Evolutionary conservation across 1,140 invertebrate genomes (phyloP), one percentile per base, ranked within the genome.

Genomic region (Tetramorium alpestre): DNA sequence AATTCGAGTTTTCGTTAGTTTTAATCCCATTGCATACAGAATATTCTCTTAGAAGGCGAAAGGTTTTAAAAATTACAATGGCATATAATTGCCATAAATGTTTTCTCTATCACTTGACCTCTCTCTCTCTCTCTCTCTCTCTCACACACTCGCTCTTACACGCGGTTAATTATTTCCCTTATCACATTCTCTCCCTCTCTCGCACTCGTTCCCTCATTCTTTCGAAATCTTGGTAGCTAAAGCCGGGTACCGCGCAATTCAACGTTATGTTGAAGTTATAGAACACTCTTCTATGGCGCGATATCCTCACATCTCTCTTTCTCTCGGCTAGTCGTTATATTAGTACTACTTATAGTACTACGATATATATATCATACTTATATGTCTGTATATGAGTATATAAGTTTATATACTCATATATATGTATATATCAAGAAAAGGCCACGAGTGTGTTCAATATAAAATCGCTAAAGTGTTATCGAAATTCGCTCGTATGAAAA

Each of bases 371-470:
- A 91, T 92, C 33, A 92, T 82, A 62, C 88, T 84, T 88, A 81
- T 47, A 47, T 47, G 11, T 47, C 7, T 47, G 11, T 47, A 47
- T 81, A 62, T 89, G 44, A 72, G 76, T 78, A 89, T 67, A 85
- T 90, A 49, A 90, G 91, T 92, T 92, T 82, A 62, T 89, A 84
- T 88, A 81, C 86, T 78, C 81, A 73, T 82, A 85, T 78, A 86
- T 89, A 90, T 87, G 77, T 90, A 51, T 91, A 91, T 92, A 93
- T 92, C 73, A 90, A 93, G 77, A 92, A 89, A 94, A 94, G 93
- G 93, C 93, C 93, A 94, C 93, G 88, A 94, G 92, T 94, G 91
- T 94, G 84, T 93, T 92, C 87, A 91, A 93, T 94, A 93, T 94
- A 94, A 94, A 94, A 94, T 92, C 87, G 91, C 91, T 93, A 92